Evolutionary conservation across 2,888 invertebrate genomes (phyloP), one percentile per base, ranked within the genome.

Genomic region (Drosophila helvetica): DNA sequence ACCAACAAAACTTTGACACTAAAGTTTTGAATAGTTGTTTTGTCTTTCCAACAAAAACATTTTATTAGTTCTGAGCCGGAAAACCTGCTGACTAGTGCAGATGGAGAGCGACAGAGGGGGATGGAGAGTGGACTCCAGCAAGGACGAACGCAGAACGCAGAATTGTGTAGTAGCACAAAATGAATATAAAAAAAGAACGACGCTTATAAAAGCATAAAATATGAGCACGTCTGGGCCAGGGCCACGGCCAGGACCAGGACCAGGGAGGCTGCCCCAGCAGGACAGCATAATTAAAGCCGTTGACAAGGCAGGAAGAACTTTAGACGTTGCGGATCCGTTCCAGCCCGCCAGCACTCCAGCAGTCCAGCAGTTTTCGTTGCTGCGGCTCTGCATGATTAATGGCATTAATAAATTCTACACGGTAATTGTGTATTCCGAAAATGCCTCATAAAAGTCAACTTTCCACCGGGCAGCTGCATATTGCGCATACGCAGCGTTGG

Each of bases 401-500:
- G 87, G 58, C 56, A 70, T 86, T 77, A 80, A 88, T 89, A 88
- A 86, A 64, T 88, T 78, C 60, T 66, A 72, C 80, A 76, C 72
- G 58, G 81, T 78, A 83, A 82, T 78, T 78, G 66, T 62, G 67
- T 77, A 66, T 74, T 66, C 51, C 54, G 67, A 69, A 80, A 71
- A 65, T 45, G 60, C 22, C 50, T 52, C 47, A 66, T 47, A 46
- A 75, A 65, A 63, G 52, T 61, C 53, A 67, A 51, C 60, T 54
- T 79, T 63, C 56, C 78, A 66, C 74, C 58, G 68, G 43, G 47
- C 63, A 48, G 10, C 52, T 79, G 80, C 77, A 84, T 63, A 78
- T 87, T 79, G 77, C 89, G 86, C 89, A 83, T 83, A 83, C 89
- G 89, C 79, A 76, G 17, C 64, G 79, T 71, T 54, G 60, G 47